Evolutionary conservation across 2,888 invertebrate genomes (phyloP).

Genomic region (Abrostola triplasia): DNA sequence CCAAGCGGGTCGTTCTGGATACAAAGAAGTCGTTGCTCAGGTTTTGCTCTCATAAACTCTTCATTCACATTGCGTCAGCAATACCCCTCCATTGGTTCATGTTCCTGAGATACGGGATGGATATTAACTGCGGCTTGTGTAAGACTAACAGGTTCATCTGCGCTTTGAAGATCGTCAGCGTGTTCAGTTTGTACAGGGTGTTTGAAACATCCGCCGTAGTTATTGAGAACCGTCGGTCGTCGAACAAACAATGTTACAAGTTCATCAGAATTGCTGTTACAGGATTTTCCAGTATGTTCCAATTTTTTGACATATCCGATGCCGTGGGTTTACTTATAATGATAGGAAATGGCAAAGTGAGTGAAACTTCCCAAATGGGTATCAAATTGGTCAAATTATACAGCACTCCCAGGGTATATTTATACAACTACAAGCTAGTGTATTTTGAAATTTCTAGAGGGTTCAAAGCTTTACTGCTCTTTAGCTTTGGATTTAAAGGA

Average conservation of each 20-base stretch:
- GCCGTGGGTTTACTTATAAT: conserved; percentile 17
- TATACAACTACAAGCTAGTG: conserved; percentile 21
- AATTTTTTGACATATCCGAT: conserved; percentile 31
- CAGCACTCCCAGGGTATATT: neutral
- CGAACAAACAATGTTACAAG: conserved; percentile 6
- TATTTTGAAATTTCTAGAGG: conserved; percentile 53
- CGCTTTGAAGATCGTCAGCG: conserved; percentile 45
- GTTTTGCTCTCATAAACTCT: neutral
- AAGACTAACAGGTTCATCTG: neutral
- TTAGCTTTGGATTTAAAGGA: conserved; percentile 46
- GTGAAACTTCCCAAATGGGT: conserved; percentile 2
- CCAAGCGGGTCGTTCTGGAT: neutral
- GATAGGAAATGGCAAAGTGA: conserved; percentile 2
- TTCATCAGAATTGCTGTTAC: conserved; percentile 27
- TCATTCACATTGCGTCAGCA: neutral
- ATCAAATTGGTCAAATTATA: conserved; percentile 8
- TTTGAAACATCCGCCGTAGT: conserved; percentile 26
- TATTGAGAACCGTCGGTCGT: conserved; percentile 7
- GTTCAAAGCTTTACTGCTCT: conserved; percentile 59
- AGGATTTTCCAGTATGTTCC: conserved; percentile 14
- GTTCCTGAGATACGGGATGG: neutral
- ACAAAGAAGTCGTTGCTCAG: neutral
- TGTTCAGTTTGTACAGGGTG: conserved; percentile 39
- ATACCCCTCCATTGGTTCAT: neutral
- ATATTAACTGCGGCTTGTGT: neutral